These are phyloP conservation scores for Montipora foliosa DNA, from an alignment of 64 coral and sea anemone genomes.

Conservation along the genomic window DNA sequence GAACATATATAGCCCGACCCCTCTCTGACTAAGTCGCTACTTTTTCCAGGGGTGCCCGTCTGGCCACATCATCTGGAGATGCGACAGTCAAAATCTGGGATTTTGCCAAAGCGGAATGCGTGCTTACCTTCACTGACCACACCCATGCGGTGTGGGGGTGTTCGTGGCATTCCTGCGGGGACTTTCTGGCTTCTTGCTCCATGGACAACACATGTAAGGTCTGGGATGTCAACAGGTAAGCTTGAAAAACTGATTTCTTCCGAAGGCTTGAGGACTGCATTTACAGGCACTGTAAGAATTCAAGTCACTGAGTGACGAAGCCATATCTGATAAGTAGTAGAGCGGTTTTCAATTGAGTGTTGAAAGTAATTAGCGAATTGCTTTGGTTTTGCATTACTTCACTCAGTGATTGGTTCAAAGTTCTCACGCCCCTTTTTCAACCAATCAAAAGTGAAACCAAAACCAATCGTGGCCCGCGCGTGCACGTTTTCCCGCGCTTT, in stretches of 20 bases:
- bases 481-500: too few relatives aligned
- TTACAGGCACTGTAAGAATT: too few relatives aligned
- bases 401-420: too few relatives aligned
- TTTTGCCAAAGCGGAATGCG: slow-evolving; percentile 96
- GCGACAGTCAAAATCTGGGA: slow-evolving; percentile 99
- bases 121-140: slow-evolving; percentile 95
- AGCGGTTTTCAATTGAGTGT: too few relatives aligned
- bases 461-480: too few relatives aligned
- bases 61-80: slow-evolving; percentile 94
- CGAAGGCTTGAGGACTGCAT: too few relatives aligned
- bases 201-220: slow-evolving; percentile 98
- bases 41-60: slow-evolving; percentile 84
- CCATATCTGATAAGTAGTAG: too few relatives aligned
- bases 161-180: slow-evolving; percentile 92
- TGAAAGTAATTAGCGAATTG: too few relatives aligned
- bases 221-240: slow-evolving; percentile 98
- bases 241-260: neutral
- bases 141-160: slow-evolving; percentile 98
- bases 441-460: too few relatives aligned
- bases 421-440: too few relatives aligned
- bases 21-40: neutral
- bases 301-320: too few relatives aligned
- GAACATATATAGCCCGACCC: neutral
- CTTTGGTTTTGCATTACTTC: too few relatives aligned
- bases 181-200: slow-evolving; percentile 94